Evolutionary conservation across 2,888 invertebrate species (phyloP).

Genomic region (Panorpa germanica): DNA sequence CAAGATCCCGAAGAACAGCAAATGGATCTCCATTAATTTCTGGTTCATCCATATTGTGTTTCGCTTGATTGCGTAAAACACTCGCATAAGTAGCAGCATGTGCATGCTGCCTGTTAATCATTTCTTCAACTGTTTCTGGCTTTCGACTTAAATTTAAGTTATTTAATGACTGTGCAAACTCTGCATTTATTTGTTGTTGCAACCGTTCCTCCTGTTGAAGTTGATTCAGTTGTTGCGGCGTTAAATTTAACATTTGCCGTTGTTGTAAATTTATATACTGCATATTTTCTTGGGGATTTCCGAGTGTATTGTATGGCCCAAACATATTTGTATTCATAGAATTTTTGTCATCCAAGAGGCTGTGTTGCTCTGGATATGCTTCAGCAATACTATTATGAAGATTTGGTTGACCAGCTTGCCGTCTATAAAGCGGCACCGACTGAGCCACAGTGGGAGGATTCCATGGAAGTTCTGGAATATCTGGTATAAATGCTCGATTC

Average conservation of each 20-base stretch:
- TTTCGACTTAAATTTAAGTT: too few relatives aligned
- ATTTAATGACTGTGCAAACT: conserved; percentile 16
- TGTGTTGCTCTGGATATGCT: conserved; percentile 5
- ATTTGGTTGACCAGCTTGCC: conserved; percentile 21
- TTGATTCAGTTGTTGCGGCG: conserved; percentile 9
- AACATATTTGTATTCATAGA: conserved; percentile 13
- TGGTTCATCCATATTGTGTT: conserved; percentile 11
- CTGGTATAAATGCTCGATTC: conserved; percentile 11
- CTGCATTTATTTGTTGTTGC: conserved; percentile 19
- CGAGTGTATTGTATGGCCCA: conserved; percentile 15
- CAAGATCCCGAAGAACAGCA: conserved; percentile 27
- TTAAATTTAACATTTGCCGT: conserved; percentile 13
- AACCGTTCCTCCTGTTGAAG: conserved; percentile 8
- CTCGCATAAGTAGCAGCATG: conserved; percentile 20
- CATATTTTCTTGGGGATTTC: conserved; percentile 10
- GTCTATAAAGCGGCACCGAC: conserved; percentile 29
- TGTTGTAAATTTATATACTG: conserved; percentile 11
- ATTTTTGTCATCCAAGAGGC: conserved; percentile 10
- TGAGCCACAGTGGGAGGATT: conserved; percentile 12
- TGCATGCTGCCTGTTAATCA: conserved; percentile 17
- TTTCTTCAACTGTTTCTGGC: conserved; percentile 16
- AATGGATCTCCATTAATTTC: conserved; percentile 26
- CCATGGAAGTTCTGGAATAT: conserved; percentile 1
- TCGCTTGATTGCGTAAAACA: conserved; percentile 25
- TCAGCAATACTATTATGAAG: conserved; percentile 17